Evolutionary conservation across 2,888 invertebrate species (phyloP), one percentile per base, ranked within the genome.

Genomic region (Agonum fuliginosum): DNA sequence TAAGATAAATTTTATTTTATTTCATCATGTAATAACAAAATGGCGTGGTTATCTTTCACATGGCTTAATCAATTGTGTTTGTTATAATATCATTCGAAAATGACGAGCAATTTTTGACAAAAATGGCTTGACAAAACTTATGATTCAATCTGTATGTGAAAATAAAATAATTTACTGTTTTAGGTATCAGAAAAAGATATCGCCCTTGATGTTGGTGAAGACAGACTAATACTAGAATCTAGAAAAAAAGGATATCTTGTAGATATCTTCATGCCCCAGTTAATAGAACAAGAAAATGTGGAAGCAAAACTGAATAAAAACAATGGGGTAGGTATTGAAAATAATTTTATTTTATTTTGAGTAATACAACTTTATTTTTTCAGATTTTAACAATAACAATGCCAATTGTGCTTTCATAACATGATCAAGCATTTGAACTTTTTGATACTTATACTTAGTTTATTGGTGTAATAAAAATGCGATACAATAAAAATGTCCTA

Each of bases 201-300:
- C 41, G 88, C 88, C 51, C 83, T 95, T 74, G 92, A 93, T 85
- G 86, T 94, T 22, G 93, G 93, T n/a, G 93, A 93, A 84, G 94
- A 95, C 86, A 90, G 95, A 78, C 88, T 95, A 76, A 87, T 94
- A 8, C 84, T 95, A 43, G 92, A 93, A 81, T 91, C 90, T 0
- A 88, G 88, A 78, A 90, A 90, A 43, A 85, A 88, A 79, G 90
- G 89, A 79, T 91, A 91, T 81, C 83, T 89, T 5, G 89, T 94
- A 65, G 94, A 95, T 84, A 89, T 93, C 83, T 94, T 92, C 83
- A 84, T 94, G 20, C 93, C 93, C 0, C 91, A 91, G 83, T 88
- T 87, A 76, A 89, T 95, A 6, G 89, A 92, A 82, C 91, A 91
- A 83, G 89, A 91, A 22, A 85, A 80, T 80, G 88, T 84, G 80